Conservation (phyloP, 1,140 invertebrate species). For the Tetragnatha versicolor region DNA sequence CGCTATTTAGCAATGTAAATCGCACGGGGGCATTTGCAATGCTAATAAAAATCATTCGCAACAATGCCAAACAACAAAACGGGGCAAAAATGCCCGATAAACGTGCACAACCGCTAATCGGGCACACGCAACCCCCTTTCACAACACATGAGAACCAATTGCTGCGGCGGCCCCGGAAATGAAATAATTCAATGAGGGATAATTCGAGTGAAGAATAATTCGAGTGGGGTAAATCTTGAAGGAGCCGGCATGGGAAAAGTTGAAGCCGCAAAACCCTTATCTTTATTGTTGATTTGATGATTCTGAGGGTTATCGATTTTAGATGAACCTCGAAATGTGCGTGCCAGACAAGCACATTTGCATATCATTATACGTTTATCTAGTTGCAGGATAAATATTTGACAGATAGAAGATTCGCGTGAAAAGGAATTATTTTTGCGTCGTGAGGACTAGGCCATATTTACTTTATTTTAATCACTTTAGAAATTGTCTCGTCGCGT, state of each 20-base stretch:
- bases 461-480: conserved; percentile 44
- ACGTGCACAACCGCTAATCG: too few species aligned
- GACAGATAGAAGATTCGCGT: conserved; percentile 11
- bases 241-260: conserved; percentile 9
- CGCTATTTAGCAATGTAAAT: too few species aligned
- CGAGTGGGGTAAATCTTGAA: background rate
- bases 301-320: conserved; percentile 41
- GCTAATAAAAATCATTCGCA: too few species aligned
- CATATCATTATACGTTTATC: conserved; percentile 50
- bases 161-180: background rate
- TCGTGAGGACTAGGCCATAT: conserved; percentile 1
- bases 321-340: conserved; percentile 23
- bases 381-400: conserved; percentile 44
- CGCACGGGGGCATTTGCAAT: too few species aligned
- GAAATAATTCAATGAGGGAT: conserved; percentile 7
- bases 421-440: conserved; percentile 45
- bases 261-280: conserved; percentile 5
- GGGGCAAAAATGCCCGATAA: too few species aligned
- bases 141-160: background rate
- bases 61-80: too few species aligned
- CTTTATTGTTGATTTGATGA: conserved; percentile 50
- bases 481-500: conserved; percentile 12
- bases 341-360: conserved; percentile 28
- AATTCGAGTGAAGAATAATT: background rate
- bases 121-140: too few species aligned